Evolutionary conservation across 2,797 vertebrate species (phyloP), one percentile per base, ranked within the genome.

Genomic region (Psittacula derbiana): DNA sequence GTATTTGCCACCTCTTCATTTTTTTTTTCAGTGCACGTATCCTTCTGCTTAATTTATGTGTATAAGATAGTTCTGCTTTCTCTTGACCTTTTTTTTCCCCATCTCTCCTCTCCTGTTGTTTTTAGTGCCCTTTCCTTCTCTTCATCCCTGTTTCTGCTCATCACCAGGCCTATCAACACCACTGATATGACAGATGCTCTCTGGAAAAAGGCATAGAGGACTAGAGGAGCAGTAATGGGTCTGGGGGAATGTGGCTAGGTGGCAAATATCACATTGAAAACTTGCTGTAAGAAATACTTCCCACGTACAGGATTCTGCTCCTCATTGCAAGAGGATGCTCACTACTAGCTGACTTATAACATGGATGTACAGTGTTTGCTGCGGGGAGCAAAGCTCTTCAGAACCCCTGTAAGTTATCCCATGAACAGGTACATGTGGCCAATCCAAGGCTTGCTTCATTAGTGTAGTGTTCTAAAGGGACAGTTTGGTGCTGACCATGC

Each of bases 281-380:
- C 28, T 60, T 67, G 12, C 8, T 62, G 23, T 23, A 44, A 81
- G 71, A 83, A 46, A 2, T 55, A 21, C 9, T 78, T 71, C 16
- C 27, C 6, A 30, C 25, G 3, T 38, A 9, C 19, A 70, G 16
- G 21, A 8, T 61, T 61, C 25, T 62, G 5, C 14, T 70, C 5
- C 24, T 60, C 21, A 25, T 60, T 16, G 5, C 13, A 36, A 43
- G 13, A 74, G 15, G 16, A 10, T 70, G 44, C 12, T 87, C 15
- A 11, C 3, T 21, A 20, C 20, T 65, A 23, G 13, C 19, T 76
- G 67, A 8, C 6, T 75, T 33, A 16, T 36, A 40, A 16, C 6
- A 6, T 3, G 18, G 4, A 4, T 11, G 2, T 10, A 20, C 1
- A 5, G 1, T 46, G 4, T 64, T 55, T 81, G 14, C 14, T 60